Base-by-base conservation (phyloP, 2,888 invertebrate species). In the Camponotus fellah region DNA sequence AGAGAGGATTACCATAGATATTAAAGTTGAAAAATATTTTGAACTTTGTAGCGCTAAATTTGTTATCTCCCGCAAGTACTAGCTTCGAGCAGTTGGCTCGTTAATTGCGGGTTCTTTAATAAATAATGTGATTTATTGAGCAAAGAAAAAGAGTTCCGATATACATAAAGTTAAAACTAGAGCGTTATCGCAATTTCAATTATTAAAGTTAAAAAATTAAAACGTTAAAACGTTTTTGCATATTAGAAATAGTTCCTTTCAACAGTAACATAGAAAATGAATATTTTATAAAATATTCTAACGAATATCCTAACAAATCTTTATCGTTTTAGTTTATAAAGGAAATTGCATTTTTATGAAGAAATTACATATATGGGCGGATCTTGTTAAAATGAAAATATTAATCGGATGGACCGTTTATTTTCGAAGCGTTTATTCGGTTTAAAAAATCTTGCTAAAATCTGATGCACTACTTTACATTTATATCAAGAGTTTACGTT, bases 1-100 rank as follows among this genome's bases (percentile, higher is more conserved):
- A 83, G 88, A 80, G 68, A 72, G 89, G 90, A 92, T 92, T 92
- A 92, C 91, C 92, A 92, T 92, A 92, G 91, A 92, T 92, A 92
- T 92, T 92, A 91, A 89, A 87, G 80, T 85, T 86, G 89, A 85
- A 92, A 91, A 91, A 91, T 88, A 90, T 89, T 91, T 92, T 89
- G 74, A 86, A 89, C 88, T 88, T 87, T 85, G 87, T 85, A 85
- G 89, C 86, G 53, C n/a, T 56, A 60, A 32, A 62, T 34, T 80
- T 58, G 69, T 34, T 60, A 37, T 46, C 43, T 46, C 34, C 26
- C 26, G 26, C 17, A 12, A 65, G 5, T 21, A 62, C 72, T 71
- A 60, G 10, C 40, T 68, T 53, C 26, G 37, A 34, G 17, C 0
- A 17, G 21, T 17, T 32, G 49, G 6, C 9, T 34, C n/a, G 17